These are phyloP conservation scores for Halcyon chelicuti DNA, from an alignment of 2,797 vertebrate species.

Conservation along the genomic window DNA sequence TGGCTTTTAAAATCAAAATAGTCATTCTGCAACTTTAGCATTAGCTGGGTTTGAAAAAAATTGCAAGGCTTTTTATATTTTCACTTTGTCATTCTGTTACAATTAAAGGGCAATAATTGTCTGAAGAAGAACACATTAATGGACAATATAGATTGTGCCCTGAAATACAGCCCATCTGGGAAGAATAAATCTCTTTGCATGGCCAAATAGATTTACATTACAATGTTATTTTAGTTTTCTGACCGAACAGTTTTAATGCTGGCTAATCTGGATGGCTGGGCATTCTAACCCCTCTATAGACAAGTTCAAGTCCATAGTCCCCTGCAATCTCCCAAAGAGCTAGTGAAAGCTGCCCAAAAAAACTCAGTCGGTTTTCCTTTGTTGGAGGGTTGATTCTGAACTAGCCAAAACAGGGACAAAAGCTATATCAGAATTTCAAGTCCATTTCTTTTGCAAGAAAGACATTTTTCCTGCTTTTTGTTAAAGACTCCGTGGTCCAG, in stretches of 20 bases:
- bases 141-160: conserved; percentile 34
- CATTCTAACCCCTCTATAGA: not conserved
- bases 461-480: not conserved
- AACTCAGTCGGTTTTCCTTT: not conserved
- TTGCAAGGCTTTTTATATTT: conserved; percentile 34
- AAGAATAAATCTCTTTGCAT: conserved; percentile 5
- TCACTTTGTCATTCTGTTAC: conserved; percentile 48
- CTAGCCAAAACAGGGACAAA: not conserved
- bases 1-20: conserved; percentile 45
- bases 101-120: conserved; percentile 63
- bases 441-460: not conserved
- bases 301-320: not conserved
- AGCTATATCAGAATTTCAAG: not conserved
- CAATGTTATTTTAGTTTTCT: conserved; percentile 51
- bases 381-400: not conserved
- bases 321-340: not conserved
- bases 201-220: conserved; percentile 34
- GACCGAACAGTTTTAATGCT: not conserved
- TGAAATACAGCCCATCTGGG: conserved; percentile 38
- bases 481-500: not conserved
- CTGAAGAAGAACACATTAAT: conserved; percentile 53
- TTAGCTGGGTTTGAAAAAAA: conserved; percentile 53
- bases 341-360: not conserved
- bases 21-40: conserved; percentile 35
- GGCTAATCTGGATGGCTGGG: not conserved